These are phyloP conservation scores for Cydia amplana DNA, from an alignment of 1,140 invertebrate species.

Conservation along the genomic window DNA sequence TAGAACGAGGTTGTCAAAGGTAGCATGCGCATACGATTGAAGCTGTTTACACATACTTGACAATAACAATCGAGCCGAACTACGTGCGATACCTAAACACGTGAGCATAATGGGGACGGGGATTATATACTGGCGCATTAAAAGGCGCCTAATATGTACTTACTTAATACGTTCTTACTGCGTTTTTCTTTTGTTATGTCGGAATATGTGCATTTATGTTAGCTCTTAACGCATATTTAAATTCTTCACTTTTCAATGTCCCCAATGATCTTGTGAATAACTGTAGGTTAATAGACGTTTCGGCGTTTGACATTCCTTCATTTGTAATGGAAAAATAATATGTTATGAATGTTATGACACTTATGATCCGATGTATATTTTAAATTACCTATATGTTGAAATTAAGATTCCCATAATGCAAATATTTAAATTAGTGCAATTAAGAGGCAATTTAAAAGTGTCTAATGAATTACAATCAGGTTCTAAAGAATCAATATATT, in stretches of 20 bases:
- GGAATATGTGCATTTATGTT: slow-evolving; percentile 14
- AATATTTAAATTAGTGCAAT: neutral
- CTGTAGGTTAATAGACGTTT: neutral
- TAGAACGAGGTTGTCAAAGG: neutral
- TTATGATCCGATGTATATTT: neutral
- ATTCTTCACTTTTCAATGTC: slow-evolving; percentile 6
- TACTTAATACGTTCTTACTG: neutral
- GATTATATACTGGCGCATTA: slow-evolving; percentile 13
- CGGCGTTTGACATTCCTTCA: neutral
- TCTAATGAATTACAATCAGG: neutral
- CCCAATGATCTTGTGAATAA: slow-evolving; percentile 15
- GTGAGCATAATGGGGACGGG: slow-evolving; percentile 44
- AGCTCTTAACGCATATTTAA: neutral
- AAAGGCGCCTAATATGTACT: neutral
- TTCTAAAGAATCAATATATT: neutral
- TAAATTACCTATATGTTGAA: neutral
- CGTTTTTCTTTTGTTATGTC: neutral
- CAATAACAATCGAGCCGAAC: slow-evolving; percentile 48
- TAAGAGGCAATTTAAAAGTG: neutral
- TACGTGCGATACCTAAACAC: slow-evolving; percentile 36
- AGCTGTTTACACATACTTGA: slow-evolving; percentile 56
- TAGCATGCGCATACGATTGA: slow-evolving; percentile 41
- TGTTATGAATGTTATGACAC: neutral
- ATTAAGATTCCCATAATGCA: neutral
- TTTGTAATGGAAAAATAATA: slow-evolving; percentile 12